These are phyloP conservation scores for Cheilosia scutellata DNA, from an alignment of 2,888 invertebrate genomes.

Conservation along the genomic window DNA sequence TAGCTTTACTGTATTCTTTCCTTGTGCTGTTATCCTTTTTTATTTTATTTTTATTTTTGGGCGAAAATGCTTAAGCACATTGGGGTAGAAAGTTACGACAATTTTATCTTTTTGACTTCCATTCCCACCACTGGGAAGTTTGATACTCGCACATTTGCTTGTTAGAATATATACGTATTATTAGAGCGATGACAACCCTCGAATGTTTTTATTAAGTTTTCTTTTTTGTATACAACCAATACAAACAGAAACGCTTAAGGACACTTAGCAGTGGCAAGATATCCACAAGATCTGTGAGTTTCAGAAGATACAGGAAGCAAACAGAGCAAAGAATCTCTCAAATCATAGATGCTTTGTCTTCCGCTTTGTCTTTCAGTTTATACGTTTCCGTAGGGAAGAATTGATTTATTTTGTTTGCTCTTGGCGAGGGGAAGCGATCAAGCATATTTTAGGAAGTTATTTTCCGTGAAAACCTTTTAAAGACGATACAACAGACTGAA, in stretches of 20 bases:
- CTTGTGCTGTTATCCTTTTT: constrained; percentile 1
- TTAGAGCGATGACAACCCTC: constrained; percentile 29
- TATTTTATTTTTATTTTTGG: neutral
- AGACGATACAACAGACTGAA: neutral
- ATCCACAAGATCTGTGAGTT: constrained; percentile 37
- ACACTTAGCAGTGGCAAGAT: constrained; percentile 42
- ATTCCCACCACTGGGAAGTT: constrained; percentile 11
- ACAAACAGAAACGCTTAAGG: constrained; percentile 40
- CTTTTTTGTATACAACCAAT: constrained; percentile 18
- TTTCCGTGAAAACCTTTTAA: constrained; percentile 27
- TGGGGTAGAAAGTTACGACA: constrained; percentile 53
- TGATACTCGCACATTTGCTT: constrained; percentile 1
- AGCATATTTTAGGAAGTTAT: constrained; percentile 21
- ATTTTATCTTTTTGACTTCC: constrained; percentile 51
- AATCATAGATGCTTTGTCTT: constrained; percentile 22
- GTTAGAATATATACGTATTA: neutral
- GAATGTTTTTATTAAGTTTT: constrained; percentile 45
- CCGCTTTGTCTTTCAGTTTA: neutral
- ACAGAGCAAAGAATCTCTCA: neutral
- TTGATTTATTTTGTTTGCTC: constrained; percentile 18
- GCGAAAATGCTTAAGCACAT: constrained; percentile 41
- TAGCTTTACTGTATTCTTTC: constrained; percentile 11
- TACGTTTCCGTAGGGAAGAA: neutral
- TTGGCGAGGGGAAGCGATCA: constrained; percentile 9
- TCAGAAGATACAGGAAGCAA: neutral